These are phyloP conservation scores for Gephyroberyx darwinii DNA, from an alignment of 2,797 vertebrate genomes.

Conservation along the genomic window DNA sequence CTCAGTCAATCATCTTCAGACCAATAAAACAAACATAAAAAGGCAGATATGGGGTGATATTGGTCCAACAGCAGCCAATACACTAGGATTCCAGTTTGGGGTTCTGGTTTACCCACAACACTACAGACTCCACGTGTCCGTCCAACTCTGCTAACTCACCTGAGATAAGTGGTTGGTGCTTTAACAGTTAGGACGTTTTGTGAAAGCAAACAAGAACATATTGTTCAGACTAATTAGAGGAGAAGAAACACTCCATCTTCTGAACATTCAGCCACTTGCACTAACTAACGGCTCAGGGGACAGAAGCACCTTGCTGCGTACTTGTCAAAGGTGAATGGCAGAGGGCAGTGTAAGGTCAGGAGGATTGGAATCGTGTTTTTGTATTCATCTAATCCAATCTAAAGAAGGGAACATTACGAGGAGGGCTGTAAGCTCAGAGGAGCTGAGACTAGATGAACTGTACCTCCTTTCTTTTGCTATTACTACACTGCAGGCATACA, in stretches of 20 bases:
- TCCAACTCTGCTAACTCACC: background rate
- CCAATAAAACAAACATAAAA: too few relatives aligned
- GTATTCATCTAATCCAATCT: constrained; percentile 24
- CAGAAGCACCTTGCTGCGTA: background rate
- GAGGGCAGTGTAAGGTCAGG: background rate
- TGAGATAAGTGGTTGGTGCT: background rate
- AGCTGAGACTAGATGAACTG: background rate
- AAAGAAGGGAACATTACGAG: constrained; percentile 6
- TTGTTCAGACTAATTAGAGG: constrained; percentile 25
- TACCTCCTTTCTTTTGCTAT: background rate
- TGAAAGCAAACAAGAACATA: constrained; percentile 5
- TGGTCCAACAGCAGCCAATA: too few relatives aligned
- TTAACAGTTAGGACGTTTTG: constrained; percentile 25
- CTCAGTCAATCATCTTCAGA: too few relatives aligned
- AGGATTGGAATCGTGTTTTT: background rate
- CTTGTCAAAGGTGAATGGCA: constrained; percentile 17
- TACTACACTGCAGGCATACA: background rate
- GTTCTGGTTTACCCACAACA: too few relatives aligned
- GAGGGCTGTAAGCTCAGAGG: background rate
- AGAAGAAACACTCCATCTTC: background rate
- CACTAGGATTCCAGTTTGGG: too few relatives aligned
- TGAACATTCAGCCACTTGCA: constrained; percentile 5
- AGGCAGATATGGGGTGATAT: too few relatives aligned
- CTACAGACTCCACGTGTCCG: too few relatives aligned
- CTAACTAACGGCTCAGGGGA: background rate